Percentiles rank a stretch among this genome's conserved stretches.
These are phyloP conservation scores for Bombus breviceps DNA, from an alignment of 1,140 invertebrate species.

Conservation along the genomic window DNA sequence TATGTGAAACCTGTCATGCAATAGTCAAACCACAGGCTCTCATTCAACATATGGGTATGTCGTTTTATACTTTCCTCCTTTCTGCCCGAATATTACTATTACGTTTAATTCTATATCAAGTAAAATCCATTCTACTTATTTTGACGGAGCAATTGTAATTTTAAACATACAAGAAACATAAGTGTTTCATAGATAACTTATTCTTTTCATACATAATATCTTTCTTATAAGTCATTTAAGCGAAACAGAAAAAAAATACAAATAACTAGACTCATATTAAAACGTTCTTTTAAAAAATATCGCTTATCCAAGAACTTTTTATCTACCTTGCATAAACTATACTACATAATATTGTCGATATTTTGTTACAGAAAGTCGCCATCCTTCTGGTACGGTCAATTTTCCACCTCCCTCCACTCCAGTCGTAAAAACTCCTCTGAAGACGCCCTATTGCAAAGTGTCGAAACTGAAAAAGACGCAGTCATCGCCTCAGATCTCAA, in stretches of 20 bases:
- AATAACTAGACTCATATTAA: not conserved
- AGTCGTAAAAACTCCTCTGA: constrained; percentile 73
- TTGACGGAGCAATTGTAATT: not conserved
- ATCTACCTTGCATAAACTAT: not conserved
- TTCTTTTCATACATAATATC: no score
- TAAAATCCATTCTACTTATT: not conserved
- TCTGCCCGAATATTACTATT: no score
- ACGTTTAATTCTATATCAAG: not conserved
- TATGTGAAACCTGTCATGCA: constrained; percentile 86
- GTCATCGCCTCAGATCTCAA: constrained; percentile 69
- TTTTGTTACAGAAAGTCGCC: constrained; percentile 76
- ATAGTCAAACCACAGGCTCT: constrained; percentile 86
- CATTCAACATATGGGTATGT: constrained; percentile 84
- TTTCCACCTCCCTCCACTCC: constrained; percentile 77
- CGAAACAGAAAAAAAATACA: not conserved
- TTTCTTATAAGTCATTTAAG: not conserved
- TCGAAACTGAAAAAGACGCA: constrained; percentile 80
- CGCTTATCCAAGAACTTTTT: not conserved
- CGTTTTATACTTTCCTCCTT: not conserved
- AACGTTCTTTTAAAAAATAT: not conserved
- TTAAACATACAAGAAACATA: not conserved
- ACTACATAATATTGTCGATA: constrained; percentile 21
- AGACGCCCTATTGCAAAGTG: constrained; percentile 79
- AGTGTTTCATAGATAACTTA: not conserved
- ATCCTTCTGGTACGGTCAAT: constrained; percentile 76